Base-by-base conservation (phyloP, 1,140 invertebrate species). In the Amphibalanus amphitrite region DNA sequence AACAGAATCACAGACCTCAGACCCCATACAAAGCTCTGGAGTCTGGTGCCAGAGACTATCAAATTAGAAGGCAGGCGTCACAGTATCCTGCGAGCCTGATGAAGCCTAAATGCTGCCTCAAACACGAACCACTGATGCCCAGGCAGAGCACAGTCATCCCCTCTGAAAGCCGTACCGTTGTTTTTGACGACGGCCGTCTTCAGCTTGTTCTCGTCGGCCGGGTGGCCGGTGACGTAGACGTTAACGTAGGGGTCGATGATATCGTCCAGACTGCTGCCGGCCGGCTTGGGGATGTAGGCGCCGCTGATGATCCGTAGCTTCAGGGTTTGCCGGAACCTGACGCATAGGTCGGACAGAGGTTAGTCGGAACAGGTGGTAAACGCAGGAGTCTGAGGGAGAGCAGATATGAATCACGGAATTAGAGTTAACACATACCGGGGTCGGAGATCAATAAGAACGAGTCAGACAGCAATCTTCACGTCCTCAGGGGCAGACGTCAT, bases 251-350 rank as follows among this genome's bases (percentile, higher is more conserved):
- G 83, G 75, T 85, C 83, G 28, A 83, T 78, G 67, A 84, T 78
- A 70, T 84, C 83, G 29, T 78, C 77, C 69, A 81, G 81, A 72
- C 81, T 81, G 69, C 78, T 75, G 25, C 78, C 79, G 65, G 76
- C 78, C 29, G 84, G 80, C 77, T 86, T 86, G 0, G 87, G 86
- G 40, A 88, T 78, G 76, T 85, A 84, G 74, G 86, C 85, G 10
- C 85, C 87, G 78, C 85, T 86, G 69, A 88, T 83, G 13, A 88
- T 79, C 77, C 76, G 77, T 28, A 84, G 71, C 15, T 75, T 76
- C 29, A 84, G 67, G 3, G 71, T 69, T 59, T 76, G 76, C 25
- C 64, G 30, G 33, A 73, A 70, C 59, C 76, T 76, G 70, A 70
- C 67, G 40, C 6, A 67, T 23, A 28, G 28, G 23, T 30, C 23